A percentile compares a stretch with the other conserved stretches of the same genome.
These are phyloP conservation scores for Panopea generosa DNA, from an alignment of 2,888 invertebrate genomes.

Conservation along the genomic window DNA sequence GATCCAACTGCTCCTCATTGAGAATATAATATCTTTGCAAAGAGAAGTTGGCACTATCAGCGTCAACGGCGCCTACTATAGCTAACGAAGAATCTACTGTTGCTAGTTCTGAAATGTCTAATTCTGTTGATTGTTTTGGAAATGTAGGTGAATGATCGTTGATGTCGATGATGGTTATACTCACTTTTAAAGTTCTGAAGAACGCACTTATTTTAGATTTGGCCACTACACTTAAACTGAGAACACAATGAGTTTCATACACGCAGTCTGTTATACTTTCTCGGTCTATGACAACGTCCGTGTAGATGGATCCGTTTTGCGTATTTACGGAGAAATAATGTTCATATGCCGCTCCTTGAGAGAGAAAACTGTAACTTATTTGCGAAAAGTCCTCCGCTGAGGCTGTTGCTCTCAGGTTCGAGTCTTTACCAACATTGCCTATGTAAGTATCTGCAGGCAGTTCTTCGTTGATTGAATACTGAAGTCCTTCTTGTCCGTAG, in stretches of 20 bases:
- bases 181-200: slow-evolving; percentile 72
- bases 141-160: slow-evolving; percentile 77
- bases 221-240: slow-evolving; percentile 72
- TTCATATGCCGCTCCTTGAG: slow-evolving; percentile 61
- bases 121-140: slow-evolving; percentile 58
- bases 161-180: slow-evolving; percentile 70
- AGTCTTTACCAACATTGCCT: slow-evolving; percentile 69
- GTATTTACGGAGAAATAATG: slow-evolving; percentile 66
- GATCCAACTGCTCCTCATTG: slow-evolving; percentile 40
- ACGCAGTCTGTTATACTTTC: slow-evolving; percentile 67
- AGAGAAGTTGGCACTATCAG: slow-evolving; percentile 67
- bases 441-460: slow-evolving; percentile 53
- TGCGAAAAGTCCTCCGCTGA: slow-evolving; percentile 64
- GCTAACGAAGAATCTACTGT: slow-evolving; percentile 63
- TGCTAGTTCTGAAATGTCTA: slow-evolving; percentile 71
- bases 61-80: slow-evolving; percentile 70
- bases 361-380: slow-evolving; percentile 71
- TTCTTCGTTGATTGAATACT: slow-evolving; percentile 65
- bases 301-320: slow-evolving; percentile 61
- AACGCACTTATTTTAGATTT: slow-evolving; percentile 70
- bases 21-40: slow-evolving; percentile 66
- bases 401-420: slow-evolving; percentile 62
- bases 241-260: slow-evolving; percentile 63
- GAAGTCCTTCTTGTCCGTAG: slow-evolving; percentile 45
- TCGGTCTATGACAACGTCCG: slow-evolving; percentile 59